phyloP scores from a whole-genome alignment of 2,888 invertebrate species.

The Lycaena phlaeas region DNA sequence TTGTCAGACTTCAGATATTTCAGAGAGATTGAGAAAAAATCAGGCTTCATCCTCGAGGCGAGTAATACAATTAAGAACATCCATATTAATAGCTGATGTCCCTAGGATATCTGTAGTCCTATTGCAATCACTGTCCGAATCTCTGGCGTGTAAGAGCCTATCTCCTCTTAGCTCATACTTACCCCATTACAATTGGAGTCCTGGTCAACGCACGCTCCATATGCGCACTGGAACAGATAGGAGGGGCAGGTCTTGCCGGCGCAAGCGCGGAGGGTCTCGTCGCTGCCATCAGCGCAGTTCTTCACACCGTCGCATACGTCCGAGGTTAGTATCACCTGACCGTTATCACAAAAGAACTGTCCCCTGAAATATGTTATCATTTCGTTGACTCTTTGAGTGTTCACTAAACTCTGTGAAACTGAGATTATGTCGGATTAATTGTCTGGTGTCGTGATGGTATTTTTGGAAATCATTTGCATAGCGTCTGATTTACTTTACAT shows the following conservation, averaged over 20 bases:
- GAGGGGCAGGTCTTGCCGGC: slow-evolving; percentile 52
- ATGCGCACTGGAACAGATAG: slow-evolving; percentile 73
- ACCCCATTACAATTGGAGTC: slow-evolving; percentile 64
- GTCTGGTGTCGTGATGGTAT: neutral
- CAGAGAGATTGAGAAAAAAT: no score
- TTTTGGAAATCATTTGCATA: neutral
- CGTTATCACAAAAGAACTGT: slow-evolving; percentile 39
- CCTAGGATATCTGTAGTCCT: no score
- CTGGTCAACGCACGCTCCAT: slow-evolving; percentile 76
- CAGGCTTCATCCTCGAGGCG: no score
- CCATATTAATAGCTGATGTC: no score
- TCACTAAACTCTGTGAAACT: no score
- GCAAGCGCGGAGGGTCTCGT: slow-evolving; percentile 45
- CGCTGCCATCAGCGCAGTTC: slow-evolving; percentile 48
- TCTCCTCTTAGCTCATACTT: no score
- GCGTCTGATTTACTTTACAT: no score
- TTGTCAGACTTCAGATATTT: no score
- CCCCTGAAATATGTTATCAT: slow-evolving; percentile 27
- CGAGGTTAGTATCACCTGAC: slow-evolving; percentile 30
- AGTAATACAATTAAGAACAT: no score
- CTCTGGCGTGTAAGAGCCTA: no score
- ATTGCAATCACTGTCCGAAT: no score
- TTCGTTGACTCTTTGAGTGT: neutral
- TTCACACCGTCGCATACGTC: slow-evolving; percentile 41
- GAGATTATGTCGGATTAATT: no score